Evolutionary conservation across 2,888 invertebrate genomes (phyloP).

Genomic region (Cephus runcator): DNA sequence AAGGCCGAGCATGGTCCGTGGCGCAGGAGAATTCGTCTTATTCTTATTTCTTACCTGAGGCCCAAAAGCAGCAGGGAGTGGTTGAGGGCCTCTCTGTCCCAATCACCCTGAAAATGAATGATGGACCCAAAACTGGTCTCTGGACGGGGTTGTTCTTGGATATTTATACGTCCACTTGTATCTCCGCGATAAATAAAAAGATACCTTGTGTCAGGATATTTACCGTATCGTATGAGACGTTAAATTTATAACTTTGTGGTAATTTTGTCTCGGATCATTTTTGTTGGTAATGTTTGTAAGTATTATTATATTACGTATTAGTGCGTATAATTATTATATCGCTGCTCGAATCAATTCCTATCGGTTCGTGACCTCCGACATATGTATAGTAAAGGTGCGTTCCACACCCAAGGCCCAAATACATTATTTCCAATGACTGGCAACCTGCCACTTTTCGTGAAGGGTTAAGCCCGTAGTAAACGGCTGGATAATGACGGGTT

Average conservation of each 20-base stretch:
- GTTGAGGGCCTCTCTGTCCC: too few species aligned
- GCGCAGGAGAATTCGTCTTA: too few species aligned
- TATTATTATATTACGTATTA: too few species aligned
- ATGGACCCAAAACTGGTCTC: not conserved
- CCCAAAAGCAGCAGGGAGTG: constrained; percentile 14
- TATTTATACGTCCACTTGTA: constrained; percentile 52
- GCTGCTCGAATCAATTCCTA: too few species aligned
- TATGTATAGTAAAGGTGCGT: too few species aligned
- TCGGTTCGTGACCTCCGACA: too few species aligned
- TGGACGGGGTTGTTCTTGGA: constrained; percentile 33
- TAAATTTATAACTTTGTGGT: not conserved
- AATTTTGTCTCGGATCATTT: too few species aligned
- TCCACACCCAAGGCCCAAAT: constrained; percentile 21
- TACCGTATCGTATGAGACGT: too few species aligned
- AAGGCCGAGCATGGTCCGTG: too few species aligned
- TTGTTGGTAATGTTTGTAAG: too few species aligned
- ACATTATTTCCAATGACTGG: constrained; percentile 53
- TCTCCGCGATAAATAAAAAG: constrained; percentile 45
- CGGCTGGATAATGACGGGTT: constrained; percentile 51
- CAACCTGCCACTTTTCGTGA: constrained; percentile 22
- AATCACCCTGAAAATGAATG: not conserved
- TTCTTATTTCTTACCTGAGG: too few species aligned
- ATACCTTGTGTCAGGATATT: constrained; percentile 17
- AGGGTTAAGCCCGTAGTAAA: constrained; percentile 19
- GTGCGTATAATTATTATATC: too few species aligned